Evolutionary conservation across 2,113 vertebrate genomes (phyloP), one percentile per base, ranked within the genome.

Genomic region (Psettodes erumei): DNA sequence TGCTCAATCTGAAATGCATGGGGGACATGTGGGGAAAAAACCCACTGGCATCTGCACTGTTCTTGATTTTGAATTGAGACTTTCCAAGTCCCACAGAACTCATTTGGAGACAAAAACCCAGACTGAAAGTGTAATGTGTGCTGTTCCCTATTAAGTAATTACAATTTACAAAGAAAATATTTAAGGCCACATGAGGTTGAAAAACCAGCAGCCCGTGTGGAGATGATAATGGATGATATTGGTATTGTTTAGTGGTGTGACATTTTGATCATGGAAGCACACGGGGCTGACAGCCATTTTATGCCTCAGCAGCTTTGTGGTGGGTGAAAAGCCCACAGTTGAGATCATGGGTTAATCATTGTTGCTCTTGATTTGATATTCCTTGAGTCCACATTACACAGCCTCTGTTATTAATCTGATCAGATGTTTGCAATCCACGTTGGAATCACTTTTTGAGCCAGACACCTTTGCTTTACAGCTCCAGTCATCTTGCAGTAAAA

Each of bases 251-350:
- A 63, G 38, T 1, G 9, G 6, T 43, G 18, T 27, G 59, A 21
- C 54, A 35, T 33, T 55, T 33, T n/a, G 25, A 63, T 45, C 32
- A n/a, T 63, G 40, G 40, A 63, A 30, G 60, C 18, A 30, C 32
- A 37, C 15, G 37, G 13, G n/a, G 54, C 32, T 38, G 30, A 11
- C 30, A 11, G 30, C 47, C 15, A 66, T 27, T 50, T 51, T 9
- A 15, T 37, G 30, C 32, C 15, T 66, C 63, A 66, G 63, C 30
- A 66, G 32, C 63, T 66, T 10, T n/a, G 30, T 58, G 32, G 54
- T n/a, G 54, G 7, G 16, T 33, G 4, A 37, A 65, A 35, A 35
- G 4, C 21, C 63, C 40, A 12, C 12, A 28, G 54, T 32, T 32
- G 33, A 58, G 8, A 32, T 35, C 28, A 19, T 23, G 8, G 32